phyloP scores from a whole-genome alignment of 2,113 vertebrate species.

The Lophochroa leadbeateri region DNA sequence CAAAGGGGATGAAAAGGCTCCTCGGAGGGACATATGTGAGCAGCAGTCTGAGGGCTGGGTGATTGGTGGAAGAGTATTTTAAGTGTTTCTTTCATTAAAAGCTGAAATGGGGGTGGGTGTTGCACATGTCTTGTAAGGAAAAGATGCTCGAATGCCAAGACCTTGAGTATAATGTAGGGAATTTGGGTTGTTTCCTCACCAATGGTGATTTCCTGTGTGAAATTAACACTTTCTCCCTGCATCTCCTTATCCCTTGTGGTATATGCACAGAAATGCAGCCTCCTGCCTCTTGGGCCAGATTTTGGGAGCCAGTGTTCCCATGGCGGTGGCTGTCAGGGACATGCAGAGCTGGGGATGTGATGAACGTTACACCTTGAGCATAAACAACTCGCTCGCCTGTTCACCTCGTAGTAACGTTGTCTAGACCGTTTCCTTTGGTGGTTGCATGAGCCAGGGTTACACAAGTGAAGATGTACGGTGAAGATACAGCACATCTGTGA shows the following conservation, averaged over 20 bases:
- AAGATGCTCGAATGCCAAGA: neutral
- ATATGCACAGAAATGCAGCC: neutral
- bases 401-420: accelerated
- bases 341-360: neutral
- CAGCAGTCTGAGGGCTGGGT: neutral
- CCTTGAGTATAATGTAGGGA: neutral
- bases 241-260: accelerated
- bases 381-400: neutral
- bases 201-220: neutral
- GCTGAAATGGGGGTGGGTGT: neutral
- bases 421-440: neutral
- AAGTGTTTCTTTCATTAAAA: neutral
- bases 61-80: neutral
- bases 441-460: accelerated
- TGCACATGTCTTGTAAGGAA: accelerated
- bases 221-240: neutral
- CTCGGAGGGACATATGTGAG: neutral
- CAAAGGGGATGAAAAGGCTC: neutral
- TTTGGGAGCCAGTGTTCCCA: neutral
- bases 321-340: neutral
- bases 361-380: neutral
- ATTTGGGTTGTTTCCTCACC: neutral
- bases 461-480: neutral
- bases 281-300: neutral
- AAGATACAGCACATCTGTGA: neutral